Conservation (phyloP, 2,888 invertebrate genomes). For the Cephus pulcher region DNA sequence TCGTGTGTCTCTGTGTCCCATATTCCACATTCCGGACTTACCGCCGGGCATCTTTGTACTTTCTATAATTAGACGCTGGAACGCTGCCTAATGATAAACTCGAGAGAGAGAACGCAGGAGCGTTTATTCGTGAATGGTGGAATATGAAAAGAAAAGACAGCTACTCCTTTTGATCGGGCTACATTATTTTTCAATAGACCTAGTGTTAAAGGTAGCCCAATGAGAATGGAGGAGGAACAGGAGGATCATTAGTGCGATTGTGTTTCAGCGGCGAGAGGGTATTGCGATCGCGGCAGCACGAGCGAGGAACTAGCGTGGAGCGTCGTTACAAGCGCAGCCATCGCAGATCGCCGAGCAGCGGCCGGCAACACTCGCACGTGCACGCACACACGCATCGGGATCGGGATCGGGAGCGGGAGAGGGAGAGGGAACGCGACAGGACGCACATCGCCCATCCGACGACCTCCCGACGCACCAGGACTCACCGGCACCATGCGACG, state of each 20-base stretch:
- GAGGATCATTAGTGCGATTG: too few relatives aligned
- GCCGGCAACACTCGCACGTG: slow-evolving; percentile 75
- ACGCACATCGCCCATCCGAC: slow-evolving; percentile 47
- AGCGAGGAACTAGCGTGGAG: slow-evolving; percentile 82
- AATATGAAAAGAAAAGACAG: too few relatives aligned
- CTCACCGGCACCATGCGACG: slow-evolving; percentile 56
- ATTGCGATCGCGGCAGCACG: slow-evolving; percentile 73
- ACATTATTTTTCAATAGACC: too few relatives aligned
- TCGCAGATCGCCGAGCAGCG: slow-evolving; percentile 84
- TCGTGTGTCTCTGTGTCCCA: too few relatives aligned
- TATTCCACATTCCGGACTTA: too few relatives aligned
- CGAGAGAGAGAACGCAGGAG: too few relatives aligned
- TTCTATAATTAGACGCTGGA: slow-evolving; percentile 14
- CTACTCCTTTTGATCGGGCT: too few relatives aligned
- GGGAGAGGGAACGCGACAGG: slow-evolving; percentile 47
- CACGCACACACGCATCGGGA: slow-evolving; percentile 46
- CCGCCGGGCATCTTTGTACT: neutral
- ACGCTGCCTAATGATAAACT: slow-evolving; percentile 30
- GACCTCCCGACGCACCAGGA: slow-evolving; percentile 51
- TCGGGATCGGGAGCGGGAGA: slow-evolving; percentile 54
- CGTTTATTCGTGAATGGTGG: too few relatives aligned
- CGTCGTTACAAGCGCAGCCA: slow-evolving; percentile 88
- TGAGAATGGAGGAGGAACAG: too few relatives aligned
- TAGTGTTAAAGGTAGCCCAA: too few relatives aligned
- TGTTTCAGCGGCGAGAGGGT: slow-evolving; percentile 72